Base-by-base conservation (phyloP, 2,797 vertebrate genomes). In the Triplophysa yarkandensis region DNA sequence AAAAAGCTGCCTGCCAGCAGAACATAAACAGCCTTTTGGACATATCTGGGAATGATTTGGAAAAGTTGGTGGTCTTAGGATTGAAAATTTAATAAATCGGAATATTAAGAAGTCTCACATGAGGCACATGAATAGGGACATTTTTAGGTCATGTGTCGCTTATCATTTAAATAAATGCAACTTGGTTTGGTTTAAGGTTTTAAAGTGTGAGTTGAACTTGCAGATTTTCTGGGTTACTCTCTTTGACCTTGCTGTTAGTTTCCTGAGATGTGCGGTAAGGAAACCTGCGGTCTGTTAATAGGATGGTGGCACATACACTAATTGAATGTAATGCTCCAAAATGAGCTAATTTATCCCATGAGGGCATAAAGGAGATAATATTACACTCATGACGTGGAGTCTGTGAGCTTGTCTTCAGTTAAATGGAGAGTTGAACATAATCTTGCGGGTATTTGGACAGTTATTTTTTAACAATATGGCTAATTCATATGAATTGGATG, bases 291-390 rank as follows among this genome's bases (percentile, higher is more conserved):
- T 34, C 34, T 36, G 64, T 66, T 52, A 68, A 74, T 41, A 74
- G 65, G 62, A 57, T 32, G 68, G 36, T 76, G 70, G 74, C 43
- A 68, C 66, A 63, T 30, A 44, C 44, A 61, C 71, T 77, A 71
- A 82, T 78, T 64, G 11, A 82, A 80, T 71, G 52, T 77, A 77
- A 78, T 71, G 36, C 46, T 36, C 21, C 30, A 67, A 50, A 66
- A 77, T 8, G 13, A 81, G 30, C 46, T 68, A 61, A 67, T 55
- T 66, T 63, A 36, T 63, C 66, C 71, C 36, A 46, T 46, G 34
- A 65, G 52, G 62, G 28, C 34, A 50, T 55, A n/a, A 21, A 41
- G 36, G 34, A 44, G 58, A 32, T 66, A 74, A 57, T 66, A 71
- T 27, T 19, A 16, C 16, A 11, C 64, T 62, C 27, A 46, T 41